Base-by-base conservation (phyloP, 2,797 vertebrate species). In the Melopsittacus undulatus region DNA sequence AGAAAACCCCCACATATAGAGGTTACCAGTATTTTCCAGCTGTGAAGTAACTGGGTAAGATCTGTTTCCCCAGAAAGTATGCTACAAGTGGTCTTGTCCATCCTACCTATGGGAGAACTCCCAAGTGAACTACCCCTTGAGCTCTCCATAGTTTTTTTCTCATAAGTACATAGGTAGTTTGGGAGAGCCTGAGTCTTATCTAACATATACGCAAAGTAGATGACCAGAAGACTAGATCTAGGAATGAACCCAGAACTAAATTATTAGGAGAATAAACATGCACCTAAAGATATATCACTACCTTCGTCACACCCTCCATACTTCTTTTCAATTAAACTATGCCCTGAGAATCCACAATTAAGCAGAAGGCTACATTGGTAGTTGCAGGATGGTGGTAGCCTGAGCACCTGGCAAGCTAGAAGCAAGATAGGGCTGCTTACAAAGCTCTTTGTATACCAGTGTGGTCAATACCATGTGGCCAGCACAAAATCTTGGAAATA, bases 401-500 rank as follows among this genome's bases (percentile, higher is more conserved):
- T 54, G 22, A 81, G 23, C 8, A 29, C 26, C 79, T 82, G 83
- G 70, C 83, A 93, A 94, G 38, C 16, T 63, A 74, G 91, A 80
- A 73, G 59, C 49, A 76, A 69, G 30, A 38, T 63, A 69, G 9
- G 2, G 2, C 1, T 0, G 22, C 10, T 70, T 70, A n/a, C 68
- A 82, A 68, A 2, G 3, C 5, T 36, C 11, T 75, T 81, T 81
- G 21, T 83, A 40, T 34, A 40, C 23, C 57, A 80, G 15, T 27
- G 57, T 72, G 45, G 57, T 80, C 48, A 92, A 49, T 48, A 36
- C 66, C 79, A 83, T 86, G 57, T 52, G 83, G 54, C 52, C 61
- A 80, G 76, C 23, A 52, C 19, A 81, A 10, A 83, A 90, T 77
- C 79, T 92, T 59, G 91, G 87, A 94, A 85, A 91, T 57, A 88